Conservation (phyloP, 1,140 invertebrate genomes). For the Drosophila hydei region DNA sequence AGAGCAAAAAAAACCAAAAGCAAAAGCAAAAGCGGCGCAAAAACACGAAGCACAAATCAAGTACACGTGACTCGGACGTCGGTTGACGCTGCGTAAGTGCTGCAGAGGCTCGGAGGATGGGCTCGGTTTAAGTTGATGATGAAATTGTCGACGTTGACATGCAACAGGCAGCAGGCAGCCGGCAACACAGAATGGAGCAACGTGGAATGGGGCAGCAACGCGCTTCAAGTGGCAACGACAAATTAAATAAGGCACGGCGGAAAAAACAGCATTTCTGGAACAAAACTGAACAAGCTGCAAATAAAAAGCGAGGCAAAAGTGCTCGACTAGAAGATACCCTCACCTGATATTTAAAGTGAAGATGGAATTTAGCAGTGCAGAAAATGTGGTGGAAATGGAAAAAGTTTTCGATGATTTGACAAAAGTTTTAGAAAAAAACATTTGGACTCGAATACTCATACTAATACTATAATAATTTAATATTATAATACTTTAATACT, state of each 20-base stretch:
- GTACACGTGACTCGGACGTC: constrained; percentile 70
- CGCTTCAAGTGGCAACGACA: constrained; percentile 61
- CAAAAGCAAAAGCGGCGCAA: constrained; percentile 2
- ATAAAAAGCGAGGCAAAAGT: constrained; percentile 3
- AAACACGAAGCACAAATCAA: constrained; percentile 74
- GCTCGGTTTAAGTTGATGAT: constrained; percentile 53
- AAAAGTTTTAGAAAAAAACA: no score
- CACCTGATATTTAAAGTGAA: no score
- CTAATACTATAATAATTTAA: no score
- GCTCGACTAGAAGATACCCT: no score
- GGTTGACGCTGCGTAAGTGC: constrained; percentile 46
- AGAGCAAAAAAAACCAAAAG: constrained; percentile 7
- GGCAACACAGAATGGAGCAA: constrained; percentile 14
- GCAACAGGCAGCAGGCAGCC: constrained; percentile 57
- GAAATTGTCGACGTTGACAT: constrained; percentile 80
- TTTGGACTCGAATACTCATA: no score
- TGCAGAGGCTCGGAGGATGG: constrained; percentile 13
- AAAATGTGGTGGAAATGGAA: no score
- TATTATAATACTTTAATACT: no score
- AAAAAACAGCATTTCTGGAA: neutral
- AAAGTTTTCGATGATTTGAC: no score
- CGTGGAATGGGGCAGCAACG: constrained; percentile 27
- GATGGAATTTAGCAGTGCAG: no score
- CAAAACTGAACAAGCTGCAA: constrained; percentile 8
- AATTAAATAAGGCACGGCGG: constrained; percentile 73